phyloP scores from a whole-genome alignment of 2,888 invertebrate species.

The Tachina fera region DNA sequence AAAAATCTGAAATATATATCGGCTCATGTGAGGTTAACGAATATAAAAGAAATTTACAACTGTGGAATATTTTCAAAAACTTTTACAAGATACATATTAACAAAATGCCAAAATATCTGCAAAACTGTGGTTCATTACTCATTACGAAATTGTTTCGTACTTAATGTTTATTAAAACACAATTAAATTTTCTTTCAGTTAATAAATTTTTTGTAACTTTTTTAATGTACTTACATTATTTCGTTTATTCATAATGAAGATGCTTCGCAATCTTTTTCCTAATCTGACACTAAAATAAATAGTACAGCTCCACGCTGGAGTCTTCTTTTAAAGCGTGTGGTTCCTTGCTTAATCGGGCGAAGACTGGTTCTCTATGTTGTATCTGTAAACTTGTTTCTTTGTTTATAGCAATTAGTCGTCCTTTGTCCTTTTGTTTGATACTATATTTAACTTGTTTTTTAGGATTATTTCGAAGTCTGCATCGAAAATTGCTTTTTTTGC shows the following conservation, averaged over 20 bases:
- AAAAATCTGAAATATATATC: no score
- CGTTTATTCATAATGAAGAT: constrained; percentile 79
- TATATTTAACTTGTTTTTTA: constrained; percentile 14
- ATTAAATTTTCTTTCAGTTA: no score
- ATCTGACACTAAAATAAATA: constrained; percentile 8
- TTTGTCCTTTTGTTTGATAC: constrained; percentile 68
- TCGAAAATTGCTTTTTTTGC: constrained; percentile 21
- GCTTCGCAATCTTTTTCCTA: background rate
- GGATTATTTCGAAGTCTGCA: constrained; percentile 49
- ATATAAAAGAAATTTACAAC: no score
- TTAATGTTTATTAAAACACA: no score
- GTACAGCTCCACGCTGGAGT: background rate
- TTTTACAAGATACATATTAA: no score
- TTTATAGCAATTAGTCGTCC: constrained; percentile 63
- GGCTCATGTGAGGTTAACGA: no score
- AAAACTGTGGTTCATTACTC: no score
- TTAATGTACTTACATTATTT: constrained; percentile 79
- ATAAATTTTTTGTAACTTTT: background rate
- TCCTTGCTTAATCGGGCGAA: constrained; percentile 27
- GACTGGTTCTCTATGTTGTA: constrained; percentile 36
- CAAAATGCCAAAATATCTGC: no score
- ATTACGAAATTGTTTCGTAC: no score
- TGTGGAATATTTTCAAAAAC: no score
- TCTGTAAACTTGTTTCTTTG: constrained; percentile 38
- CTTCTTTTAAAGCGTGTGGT: constrained; percentile 28